Evolutionary conservation across 2,797 vertebrate genomes (phyloP), one percentile per base, ranked within the genome.

Genomic region (Fistularia commersonii): DNA sequence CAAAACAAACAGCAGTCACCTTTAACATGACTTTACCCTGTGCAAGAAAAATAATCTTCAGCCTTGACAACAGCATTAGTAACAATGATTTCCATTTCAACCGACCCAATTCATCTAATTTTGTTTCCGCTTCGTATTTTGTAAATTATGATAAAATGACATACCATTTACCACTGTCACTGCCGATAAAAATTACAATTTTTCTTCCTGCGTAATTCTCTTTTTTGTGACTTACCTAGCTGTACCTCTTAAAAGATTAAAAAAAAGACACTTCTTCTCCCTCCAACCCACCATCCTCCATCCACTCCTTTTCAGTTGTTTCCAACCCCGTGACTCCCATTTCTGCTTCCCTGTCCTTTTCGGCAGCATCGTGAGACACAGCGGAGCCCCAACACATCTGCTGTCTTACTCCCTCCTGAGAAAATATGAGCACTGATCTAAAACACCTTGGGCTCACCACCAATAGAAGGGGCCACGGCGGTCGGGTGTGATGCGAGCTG

Each of bases 41-140:
- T 80, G 81, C 80, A 74, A 76, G 61, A 65, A 64, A 87, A 89
- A 91, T 87, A 87, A 81, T 85, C 72, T 77, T 84, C 77, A 69
- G 72, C 79, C 81, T 66, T 86, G 90, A 90, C 87, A 88, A 83
- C 76, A 38, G 67, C 79, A 84, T 91, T 89, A 91, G 91, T 89
- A 90, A 91, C 90, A 80, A 87, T 90, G 88, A 91, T 87, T 87
- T 88, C 85, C 85, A 86, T 88, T 90, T 91, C 85, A 88, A 87
- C 76, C 48, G 74, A 85, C 76, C 86, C 85, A 87, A 85, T 91
- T 90, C 90, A 92, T 91, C 90, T 90, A 89, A 91, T 91, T 91
- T 90, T 89, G 87, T 91, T 91, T 91, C 90, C 87, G 88, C 86
- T 89, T 79, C 12, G 62, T 80, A 89, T 90, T 91, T 90, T 90